Percentiles rank a stretch among this genome's conserved stretches.
Evolutionary conservation across 2,797 vertebrate species (phyloP).

Genomic region (Alauda arvensis): DNA sequence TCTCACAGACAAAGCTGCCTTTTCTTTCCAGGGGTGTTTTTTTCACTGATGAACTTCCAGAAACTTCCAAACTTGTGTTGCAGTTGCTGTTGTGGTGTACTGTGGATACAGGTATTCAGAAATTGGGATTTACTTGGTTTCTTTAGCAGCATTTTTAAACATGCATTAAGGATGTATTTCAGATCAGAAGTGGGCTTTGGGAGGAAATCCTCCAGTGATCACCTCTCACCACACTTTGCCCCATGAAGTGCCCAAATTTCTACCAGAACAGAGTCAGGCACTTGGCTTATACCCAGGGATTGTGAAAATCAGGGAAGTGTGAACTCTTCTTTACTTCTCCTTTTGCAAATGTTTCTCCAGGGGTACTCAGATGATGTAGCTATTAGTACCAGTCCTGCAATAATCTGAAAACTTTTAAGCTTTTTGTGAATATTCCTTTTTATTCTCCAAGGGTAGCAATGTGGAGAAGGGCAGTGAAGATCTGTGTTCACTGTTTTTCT

Average conservation of each 20-base stretch:
- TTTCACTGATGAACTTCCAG: not conserved
- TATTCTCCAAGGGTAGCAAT: too few species aligned
- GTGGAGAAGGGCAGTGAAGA: not conserved
- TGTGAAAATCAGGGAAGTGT: not conserved
- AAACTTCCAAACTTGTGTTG: not conserved
- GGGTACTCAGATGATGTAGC: not conserved
- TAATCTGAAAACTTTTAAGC: not conserved
- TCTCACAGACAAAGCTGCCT: not conserved
- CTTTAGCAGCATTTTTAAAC: not conserved
- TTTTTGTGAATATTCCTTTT: not conserved
- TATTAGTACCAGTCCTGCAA: not conserved
- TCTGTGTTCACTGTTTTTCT: not conserved
- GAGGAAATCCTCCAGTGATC: not conserved
- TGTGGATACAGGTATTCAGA: not conserved
- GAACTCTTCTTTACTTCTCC: not conserved
- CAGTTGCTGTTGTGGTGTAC: not conserved
- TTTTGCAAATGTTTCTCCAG: not conserved
- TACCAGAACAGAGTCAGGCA: not conserved
- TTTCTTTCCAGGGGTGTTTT: not conserved
- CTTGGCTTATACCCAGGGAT: not conserved
- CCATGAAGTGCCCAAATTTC: accelerated
- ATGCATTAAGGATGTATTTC: not conserved
- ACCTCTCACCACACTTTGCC: not conserved
- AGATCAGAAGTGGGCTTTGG: not conserved
- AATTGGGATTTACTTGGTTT: not conserved